Evolutionary conservation across 2,113 vertebrate species (phyloP).

Genomic region (Colaptes auratus): DNA sequence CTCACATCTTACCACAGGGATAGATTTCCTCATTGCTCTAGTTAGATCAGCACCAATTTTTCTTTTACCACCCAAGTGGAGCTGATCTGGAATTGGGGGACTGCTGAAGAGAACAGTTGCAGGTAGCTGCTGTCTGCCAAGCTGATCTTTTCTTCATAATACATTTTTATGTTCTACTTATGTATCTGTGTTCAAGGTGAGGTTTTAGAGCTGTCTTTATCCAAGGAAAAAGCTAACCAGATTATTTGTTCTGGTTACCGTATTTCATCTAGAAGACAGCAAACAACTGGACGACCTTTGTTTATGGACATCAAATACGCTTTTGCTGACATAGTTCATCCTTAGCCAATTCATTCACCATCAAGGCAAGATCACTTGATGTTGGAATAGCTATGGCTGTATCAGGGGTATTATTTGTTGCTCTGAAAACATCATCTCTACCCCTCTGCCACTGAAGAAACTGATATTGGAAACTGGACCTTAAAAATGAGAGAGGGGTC

Average conservation of each 20-base stretch:
- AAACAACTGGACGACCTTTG: not conserved
- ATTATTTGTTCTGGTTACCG: not conserved
- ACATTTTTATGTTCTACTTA: not conserved
- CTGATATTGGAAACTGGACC: not conserved
- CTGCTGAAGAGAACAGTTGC: not conserved
- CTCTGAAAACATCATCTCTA: not conserved
- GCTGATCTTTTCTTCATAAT: not conserved
- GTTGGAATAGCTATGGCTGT: not conserved
- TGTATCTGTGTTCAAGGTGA: not conserved
- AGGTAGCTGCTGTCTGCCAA: not conserved
- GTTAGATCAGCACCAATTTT: not conserved
- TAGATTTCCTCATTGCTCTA: not conserved
- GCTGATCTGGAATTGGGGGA: not conserved
- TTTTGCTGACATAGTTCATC: not conserved
- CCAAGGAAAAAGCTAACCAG: not conserved
- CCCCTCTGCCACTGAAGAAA: not conserved
- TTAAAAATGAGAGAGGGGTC: not conserved
- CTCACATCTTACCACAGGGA: too few relatives aligned
- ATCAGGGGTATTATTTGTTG: not conserved
- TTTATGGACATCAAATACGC: not conserved
- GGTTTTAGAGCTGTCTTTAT: not conserved
- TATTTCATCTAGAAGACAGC: not conserved
- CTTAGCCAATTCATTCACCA: constrained; percentile 7
- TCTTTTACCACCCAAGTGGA: not conserved
- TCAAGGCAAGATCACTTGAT: not conserved